These are phyloP conservation scores for Mythimna impura DNA, from an alignment of 2,888 invertebrate genomes.

Conservation along the genomic window DNA sequence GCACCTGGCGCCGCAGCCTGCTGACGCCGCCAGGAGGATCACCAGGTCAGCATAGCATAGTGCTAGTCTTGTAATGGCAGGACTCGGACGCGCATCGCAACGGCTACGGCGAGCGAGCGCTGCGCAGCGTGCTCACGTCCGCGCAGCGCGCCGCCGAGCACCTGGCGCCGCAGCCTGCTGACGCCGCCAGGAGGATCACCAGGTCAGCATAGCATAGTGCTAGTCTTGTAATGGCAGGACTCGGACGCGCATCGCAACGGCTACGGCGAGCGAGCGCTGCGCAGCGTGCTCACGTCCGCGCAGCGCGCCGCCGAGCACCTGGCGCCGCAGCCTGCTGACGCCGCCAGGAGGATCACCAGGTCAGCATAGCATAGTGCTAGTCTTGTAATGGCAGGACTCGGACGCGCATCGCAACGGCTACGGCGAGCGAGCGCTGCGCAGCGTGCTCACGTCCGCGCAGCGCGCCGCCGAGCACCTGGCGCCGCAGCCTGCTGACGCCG, in stretches of 20 bases:
- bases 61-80: too few relatives aligned
- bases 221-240: slow-evolving; percentile 36
- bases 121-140: slow-evolving; percentile 97
- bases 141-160: slow-evolving; percentile 96
- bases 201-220: background rate
- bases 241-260: slow-evolving; percentile 97
- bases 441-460: slow-evolving; percentile 97
- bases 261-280: slow-evolving; percentile 97
- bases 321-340: slow-evolving; percentile 88
- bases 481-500: slow-evolving; percentile 84
- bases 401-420: slow-evolving; percentile 96
- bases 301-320: slow-evolving; percentile 95
- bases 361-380: background rate
- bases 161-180: slow-evolving; percentile 91
- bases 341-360: slow-evolving; percentile 57
- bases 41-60: background rate
- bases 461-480: slow-evolving; percentile 95
- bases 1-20: slow-evolving; percentile 92
- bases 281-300: slow-evolving; percentile 97
- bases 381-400: slow-evolving; percentile 86
- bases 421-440: slow-evolving; percentile 98
- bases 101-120: slow-evolving; percentile 97
- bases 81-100: slow-evolving; percentile 96
- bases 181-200: slow-evolving; percentile 61
- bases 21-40: slow-evolving; percentile 66